These are phyloP conservation scores for Drosophila nasuta DNA, from an alignment of 1,140 invertebrate species.

Conservation along the genomic window DNA sequence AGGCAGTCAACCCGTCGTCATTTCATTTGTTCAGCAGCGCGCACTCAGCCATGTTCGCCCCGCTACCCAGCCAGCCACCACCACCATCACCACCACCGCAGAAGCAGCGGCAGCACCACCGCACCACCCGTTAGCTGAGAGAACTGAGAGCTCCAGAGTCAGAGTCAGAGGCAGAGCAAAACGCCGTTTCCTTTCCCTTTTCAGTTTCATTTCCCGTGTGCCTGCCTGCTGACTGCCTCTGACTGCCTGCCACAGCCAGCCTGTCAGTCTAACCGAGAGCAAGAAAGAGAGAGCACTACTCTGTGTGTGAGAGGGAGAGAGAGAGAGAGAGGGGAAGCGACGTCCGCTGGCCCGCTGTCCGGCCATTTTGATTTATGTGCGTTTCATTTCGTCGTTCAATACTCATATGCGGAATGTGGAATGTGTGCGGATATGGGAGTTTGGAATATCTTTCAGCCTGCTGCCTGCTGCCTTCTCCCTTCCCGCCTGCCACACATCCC, in stretches of 20 bases:
- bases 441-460: constrained; percentile 79
- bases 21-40: constrained; percentile 84
- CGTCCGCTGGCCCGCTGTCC: constrained; percentile 77
- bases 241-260: constrained; percentile 36
- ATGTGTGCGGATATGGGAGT: constrained; percentile 84
- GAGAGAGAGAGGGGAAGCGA: constrained; percentile 40
- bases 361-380: constrained; percentile 85
- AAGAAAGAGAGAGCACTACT: constrained; percentile 33
- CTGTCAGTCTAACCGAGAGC: constrained; percentile 75
- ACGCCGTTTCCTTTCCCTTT: constrained; percentile 83
- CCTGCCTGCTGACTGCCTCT: constrained; percentile 35
- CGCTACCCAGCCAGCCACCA: constrained; percentile 32
- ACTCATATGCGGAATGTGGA: constrained; percentile 81
- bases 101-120: constrained; percentile 17
- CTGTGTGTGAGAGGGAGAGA: constrained; percentile 24
- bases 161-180: constrained; percentile 55
- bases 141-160: constrained; percentile 17
- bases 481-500: not conserved
- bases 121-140: constrained; percentile 40
- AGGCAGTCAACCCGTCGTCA: constrained; percentile 85
- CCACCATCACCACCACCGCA: constrained; percentile 31
- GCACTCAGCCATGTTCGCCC: constrained; percentile 77
- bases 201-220: constrained; percentile 81
- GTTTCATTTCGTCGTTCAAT: constrained; percentile 85
- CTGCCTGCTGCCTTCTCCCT: not conserved